Evolutionary conservation across 2,888 invertebrate genomes (phyloP).

Genomic region (Lagria hirta): DNA sequence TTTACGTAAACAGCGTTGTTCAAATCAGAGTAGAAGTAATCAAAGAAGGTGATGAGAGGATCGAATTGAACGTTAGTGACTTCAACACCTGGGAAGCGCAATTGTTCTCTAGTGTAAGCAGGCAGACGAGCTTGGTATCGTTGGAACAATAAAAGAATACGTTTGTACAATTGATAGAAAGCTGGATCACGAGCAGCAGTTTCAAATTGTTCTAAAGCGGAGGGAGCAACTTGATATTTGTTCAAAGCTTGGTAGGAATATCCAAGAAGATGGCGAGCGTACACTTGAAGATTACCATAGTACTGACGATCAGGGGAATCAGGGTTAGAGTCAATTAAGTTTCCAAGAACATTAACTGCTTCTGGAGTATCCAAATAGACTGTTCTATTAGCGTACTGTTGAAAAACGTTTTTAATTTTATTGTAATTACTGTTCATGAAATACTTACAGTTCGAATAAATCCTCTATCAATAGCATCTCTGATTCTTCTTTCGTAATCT

Average conservation of each 20-base stretch:
- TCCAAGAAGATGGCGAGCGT: conserved; percentile 63
- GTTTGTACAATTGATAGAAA: conserved; percentile 67
- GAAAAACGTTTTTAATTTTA: background rate
- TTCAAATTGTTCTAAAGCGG: conserved; percentile 64
- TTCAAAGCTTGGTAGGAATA: conserved; percentile 41
- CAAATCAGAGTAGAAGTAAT: conserved; percentile 64
- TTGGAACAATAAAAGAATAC: conserved; percentile 60
- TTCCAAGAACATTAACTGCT: conserved; percentile 65
- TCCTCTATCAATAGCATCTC: conserved; percentile 61
- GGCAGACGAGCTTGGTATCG: conserved; percentile 62
- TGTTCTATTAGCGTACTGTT: too few relatives aligned
- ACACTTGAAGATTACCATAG: conserved; percentile 55
- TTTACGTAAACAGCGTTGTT: conserved; percentile 58
- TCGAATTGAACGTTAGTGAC: conserved; percentile 64
- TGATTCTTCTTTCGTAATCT: conserved; percentile 58
- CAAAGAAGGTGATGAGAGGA: conserved; percentile 69
- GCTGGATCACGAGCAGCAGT: conserved; percentile 68
- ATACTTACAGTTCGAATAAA: conserved; percentile 43
- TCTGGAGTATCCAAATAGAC: conserved; percentile 62
- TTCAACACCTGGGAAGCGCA: conserved; percentile 62
- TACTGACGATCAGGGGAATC: conserved; percentile 61
- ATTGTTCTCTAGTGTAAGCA: conserved; percentile 61
- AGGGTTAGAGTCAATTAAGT: conserved; percentile 65
- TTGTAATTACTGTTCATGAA: too few relatives aligned
- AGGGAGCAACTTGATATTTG: conserved; percentile 58